Base-by-base conservation (phyloP, 2,797 vertebrate species). In the Macropus fuliginosus region DNA sequence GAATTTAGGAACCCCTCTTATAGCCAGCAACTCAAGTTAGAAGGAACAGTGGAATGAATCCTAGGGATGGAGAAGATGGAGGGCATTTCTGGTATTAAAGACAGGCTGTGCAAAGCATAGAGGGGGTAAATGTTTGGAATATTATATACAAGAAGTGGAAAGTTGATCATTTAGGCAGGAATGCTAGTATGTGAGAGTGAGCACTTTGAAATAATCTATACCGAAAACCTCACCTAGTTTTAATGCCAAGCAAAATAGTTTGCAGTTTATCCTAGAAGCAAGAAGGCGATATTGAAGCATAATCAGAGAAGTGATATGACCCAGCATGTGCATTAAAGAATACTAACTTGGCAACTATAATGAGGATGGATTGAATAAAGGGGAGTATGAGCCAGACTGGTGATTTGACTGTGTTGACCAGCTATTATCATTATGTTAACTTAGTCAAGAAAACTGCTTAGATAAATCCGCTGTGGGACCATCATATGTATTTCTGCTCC, bases 401-500 rank as follows among this genome's bases (percentile, higher is more conserved):
- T 87, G 1, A 10, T 50, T 12, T 87, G 66, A 81, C 18, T 40
- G 66, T 40, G 74, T 46, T 50, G 40, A 27, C 21, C 74, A 50
- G 21, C 40, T 87, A 81, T 81, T 81, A 46, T 18, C 40, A 24
- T 40, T 87, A 50, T 27, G 50, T 91, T 95, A 96, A 93, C 56
- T 81, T 10, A 28, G 59, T 93, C 89, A 90, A 92, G 92, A 66
- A 91, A 62, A 90, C 54, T 92, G 87, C 94, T 56, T 31, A 94
- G 59, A 91, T 56, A 92, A 95, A 74, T 81, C 55, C 28, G 1
- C 90, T 55, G 74, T 50, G 24, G 40, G 21, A 50, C 40, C 40
- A 87, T 50, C 91, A 94, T 94, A 5, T 57, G 56, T 81, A 56
- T 94, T 90, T 95, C 95, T 50, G 74, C 50, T 95, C 55, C 91